Base-by-base conservation (phyloP, 2,888 invertebrate species). In the Drosophila emarginata region DNA sequence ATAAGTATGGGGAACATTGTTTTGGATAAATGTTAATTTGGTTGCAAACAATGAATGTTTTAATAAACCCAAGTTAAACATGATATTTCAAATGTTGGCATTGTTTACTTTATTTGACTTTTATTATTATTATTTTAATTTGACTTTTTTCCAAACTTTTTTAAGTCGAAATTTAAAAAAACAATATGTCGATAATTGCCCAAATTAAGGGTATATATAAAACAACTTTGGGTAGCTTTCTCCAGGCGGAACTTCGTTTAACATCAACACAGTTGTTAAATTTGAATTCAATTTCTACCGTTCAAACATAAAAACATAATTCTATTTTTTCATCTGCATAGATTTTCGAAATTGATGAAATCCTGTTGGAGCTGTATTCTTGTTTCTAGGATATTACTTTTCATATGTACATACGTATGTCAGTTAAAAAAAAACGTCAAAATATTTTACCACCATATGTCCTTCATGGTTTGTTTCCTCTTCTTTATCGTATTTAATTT, bases 391-490 rank as follows among this genome's bases (percentile, higher is more conserved):
- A 18, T 14, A 21, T 1, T 21, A 18, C 11, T 11, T 21, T 32
- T 9, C 15, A n/a, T 26, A 14, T 51, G 40, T 11, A 15, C 9
- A 4, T 45, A 15, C 3, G 40, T 15, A 0, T 15, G 15, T 12
- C 51, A n/a, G 9, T 28, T 28, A 28, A 3, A 23, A 51, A 32
- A 53, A 14, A 53, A 53, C 1, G 12, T 1, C 12, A 18, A 36
- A 54, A 54, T 36, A 36, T 54, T 54, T 54, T 54, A 12, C 53
- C 28, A 53, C 12, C 53, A 32, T 32, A 18, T 53, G 28, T 28
- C 18, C 54, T 32, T 6, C 54, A 36, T 36, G 18, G 28, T 28
- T 12, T 18, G 5, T 15, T 54, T 18, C 26, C 14, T 7, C 14
- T n/a, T 3, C 6, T 7, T 28, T n/a, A 45, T 23, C 32, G 51